These are phyloP conservation scores for Zygogramma bicolorata DNA, from an alignment of 2,888 invertebrate genomes.

Conservation along the genomic window DNA sequence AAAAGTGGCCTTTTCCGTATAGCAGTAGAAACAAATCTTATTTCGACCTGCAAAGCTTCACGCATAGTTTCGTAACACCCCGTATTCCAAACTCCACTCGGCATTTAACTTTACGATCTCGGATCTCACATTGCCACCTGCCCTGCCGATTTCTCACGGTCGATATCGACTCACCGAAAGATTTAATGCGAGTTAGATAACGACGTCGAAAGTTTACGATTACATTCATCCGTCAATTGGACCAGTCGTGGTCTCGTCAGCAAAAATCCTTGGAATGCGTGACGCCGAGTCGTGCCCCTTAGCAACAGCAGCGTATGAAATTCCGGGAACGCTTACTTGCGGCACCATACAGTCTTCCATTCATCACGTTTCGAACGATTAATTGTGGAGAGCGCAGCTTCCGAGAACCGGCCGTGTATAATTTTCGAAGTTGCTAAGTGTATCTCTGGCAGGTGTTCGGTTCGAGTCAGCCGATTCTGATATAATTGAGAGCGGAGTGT, in stretches of 20 bases:
- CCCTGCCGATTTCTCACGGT: too few species aligned
- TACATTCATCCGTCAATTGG: neutral
- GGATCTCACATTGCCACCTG: too few species aligned
- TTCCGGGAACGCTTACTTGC: constrained; percentile 19
- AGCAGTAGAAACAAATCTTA: too few species aligned
- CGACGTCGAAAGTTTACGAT: neutral
- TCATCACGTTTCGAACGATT: constrained; percentile 8
- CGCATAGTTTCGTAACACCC: too few species aligned
- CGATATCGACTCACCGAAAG: too few species aligned
- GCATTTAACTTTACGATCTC: too few species aligned
- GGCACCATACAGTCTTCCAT: constrained; percentile 21
- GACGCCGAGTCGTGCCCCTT: constrained; percentile 12
- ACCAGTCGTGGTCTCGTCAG: neutral
- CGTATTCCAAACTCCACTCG: too few species aligned
- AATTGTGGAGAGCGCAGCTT: constrained; percentile 5
- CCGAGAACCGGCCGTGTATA: neutral
- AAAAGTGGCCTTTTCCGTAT: too few species aligned
- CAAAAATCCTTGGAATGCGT: constrained; percentile 2
- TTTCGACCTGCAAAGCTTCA: too few species aligned
- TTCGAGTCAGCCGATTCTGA: neutral
- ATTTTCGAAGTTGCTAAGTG: constrained; percentile 3
- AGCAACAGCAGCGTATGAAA: constrained; percentile 10
- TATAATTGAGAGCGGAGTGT: too few species aligned
- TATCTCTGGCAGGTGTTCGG: neutral
- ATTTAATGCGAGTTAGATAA: neutral